A percentile compares a stretch with the other conserved stretches of the same genome.
phyloP scores from a whole-genome alignment of 2,113 vertebrate species.

The Platichthys stellatus region DNA sequence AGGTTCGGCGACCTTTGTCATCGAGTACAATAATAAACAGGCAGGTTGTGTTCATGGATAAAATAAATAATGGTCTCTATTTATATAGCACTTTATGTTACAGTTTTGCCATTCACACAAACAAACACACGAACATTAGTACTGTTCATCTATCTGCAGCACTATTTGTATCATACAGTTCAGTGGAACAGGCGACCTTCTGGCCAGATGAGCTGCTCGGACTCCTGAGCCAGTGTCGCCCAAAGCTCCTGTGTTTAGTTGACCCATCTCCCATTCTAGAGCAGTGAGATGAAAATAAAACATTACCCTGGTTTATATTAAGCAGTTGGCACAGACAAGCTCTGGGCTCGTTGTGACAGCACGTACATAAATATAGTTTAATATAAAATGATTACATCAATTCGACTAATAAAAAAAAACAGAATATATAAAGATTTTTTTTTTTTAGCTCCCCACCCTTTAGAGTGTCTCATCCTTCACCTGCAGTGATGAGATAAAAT shows the following conservation, averaged over 20 bases:
- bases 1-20: not conserved
- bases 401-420: not conserved
- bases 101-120: no score
- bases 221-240: no score
- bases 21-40: not conserved
- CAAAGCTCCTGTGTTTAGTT: not conserved
- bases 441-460: not conserved
- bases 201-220: no score
- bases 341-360: not conserved
- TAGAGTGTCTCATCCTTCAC: not conserved
- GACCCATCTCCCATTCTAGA: not conserved
- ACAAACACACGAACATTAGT: no score
- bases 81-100: not conserved
- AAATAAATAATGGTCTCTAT: not conserved
- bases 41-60: not conserved
- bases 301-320: not conserved
- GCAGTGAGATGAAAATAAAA: not conserved
- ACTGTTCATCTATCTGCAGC: no score
- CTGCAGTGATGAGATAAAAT: conserved; percentile 23
- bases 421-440: not conserved
- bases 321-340: not conserved
- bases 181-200: not conserved
- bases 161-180: no score
- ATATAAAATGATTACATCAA: conserved; percentile 1
- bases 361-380: not conserved